Evolutionary conservation across 2,888 invertebrate species (phyloP).

Genomic region (Panzeria rudis): DNA sequence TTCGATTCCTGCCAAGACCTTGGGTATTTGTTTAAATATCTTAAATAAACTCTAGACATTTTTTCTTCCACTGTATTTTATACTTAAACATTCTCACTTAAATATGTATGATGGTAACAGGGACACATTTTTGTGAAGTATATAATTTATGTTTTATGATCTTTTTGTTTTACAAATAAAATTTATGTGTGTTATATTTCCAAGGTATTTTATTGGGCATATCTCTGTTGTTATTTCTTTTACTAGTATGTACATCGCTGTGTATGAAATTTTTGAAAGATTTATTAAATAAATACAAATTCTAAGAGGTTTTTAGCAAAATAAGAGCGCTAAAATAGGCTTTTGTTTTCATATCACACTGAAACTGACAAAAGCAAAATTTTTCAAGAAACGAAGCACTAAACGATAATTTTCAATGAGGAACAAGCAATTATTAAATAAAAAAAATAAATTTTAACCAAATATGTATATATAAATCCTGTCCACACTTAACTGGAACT

Average conservation of each 20-base stretch:
- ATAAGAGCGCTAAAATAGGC: too few relatives aligned
- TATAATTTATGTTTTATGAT: constrained; percentile 64
- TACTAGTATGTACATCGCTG: background rate
- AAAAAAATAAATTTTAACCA: too few relatives aligned
- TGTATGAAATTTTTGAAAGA: background rate
- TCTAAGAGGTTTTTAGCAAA: background rate
- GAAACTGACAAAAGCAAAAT: too few relatives aligned
- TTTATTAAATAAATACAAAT: constrained; percentile 17
- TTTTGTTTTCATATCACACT: too few relatives aligned
- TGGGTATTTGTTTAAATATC: too few relatives aligned
- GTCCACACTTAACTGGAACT: too few relatives aligned
- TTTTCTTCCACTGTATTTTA: constrained; percentile 22
- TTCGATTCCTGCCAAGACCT: too few relatives aligned
- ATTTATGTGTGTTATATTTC: constrained; percentile 41
- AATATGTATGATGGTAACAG: constrained; percentile 46
- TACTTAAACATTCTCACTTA: constrained; percentile 2
- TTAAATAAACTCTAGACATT: background rate
- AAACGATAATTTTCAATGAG: too few relatives aligned
- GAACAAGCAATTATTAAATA: too few relatives aligned
- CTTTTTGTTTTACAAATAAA: constrained; percentile 40
- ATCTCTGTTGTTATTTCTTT: constrained; percentile 12
- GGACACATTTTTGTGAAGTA: constrained; percentile 63
- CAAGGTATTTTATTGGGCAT: constrained; percentile 51
- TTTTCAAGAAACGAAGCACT: too few relatives aligned
- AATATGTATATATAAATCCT: too few relatives aligned